Evolutionary conservation across 2,113 vertebrate genomes (phyloP), one percentile per base, ranked within the genome.

Genomic region (Elephas maximus): DNA sequence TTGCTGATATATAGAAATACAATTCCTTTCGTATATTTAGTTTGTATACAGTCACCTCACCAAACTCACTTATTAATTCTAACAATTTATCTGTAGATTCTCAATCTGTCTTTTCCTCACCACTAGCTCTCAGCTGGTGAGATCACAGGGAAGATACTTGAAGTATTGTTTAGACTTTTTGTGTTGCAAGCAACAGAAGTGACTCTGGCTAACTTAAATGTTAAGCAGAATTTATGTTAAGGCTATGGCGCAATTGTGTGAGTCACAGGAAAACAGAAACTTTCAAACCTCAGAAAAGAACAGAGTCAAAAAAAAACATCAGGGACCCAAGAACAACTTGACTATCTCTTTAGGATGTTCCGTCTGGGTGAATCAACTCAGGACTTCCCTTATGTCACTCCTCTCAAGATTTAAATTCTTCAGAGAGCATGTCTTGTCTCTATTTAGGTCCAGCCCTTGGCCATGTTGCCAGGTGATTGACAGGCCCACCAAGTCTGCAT

Each of bases 401-500:
- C 37, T 90, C 26, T 91, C 81, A 86, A 89, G 26, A 88, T 79
- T 63, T 53, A 92, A 74, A 93, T 93, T 87, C 21, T 60, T 94
- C 44, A 67, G 45, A 94, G 37, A 93, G 24, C 60, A 69, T 82
- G 48, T 69, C 37, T 91, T 86, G 14, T 63, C 28, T 21, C 23
- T 92, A 20, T 69, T 83, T 91, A 91, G 45, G n/a, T 14, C 20
- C 23, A 88, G 65, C 9, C 74, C 89, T 91, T 44, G 2, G 41
- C 33, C 69, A 57, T 67, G 15, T 82, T 71, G 17, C 48, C 41
- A 48, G 9, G 6, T 82, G 53, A 60, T 3, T 44, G 21, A 92
- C 45, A 93, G 18, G 24, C 24, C 41, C 65, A 63, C 30, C 28
- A 65, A 87, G 80, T 71, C 30, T 6, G 4, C 2, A 33, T 26